Evolutionary conservation across 2,888 invertebrate species (phyloP), one percentile per base, ranked within the genome.

Genomic region (Standfussiana lucernea): DNA sequence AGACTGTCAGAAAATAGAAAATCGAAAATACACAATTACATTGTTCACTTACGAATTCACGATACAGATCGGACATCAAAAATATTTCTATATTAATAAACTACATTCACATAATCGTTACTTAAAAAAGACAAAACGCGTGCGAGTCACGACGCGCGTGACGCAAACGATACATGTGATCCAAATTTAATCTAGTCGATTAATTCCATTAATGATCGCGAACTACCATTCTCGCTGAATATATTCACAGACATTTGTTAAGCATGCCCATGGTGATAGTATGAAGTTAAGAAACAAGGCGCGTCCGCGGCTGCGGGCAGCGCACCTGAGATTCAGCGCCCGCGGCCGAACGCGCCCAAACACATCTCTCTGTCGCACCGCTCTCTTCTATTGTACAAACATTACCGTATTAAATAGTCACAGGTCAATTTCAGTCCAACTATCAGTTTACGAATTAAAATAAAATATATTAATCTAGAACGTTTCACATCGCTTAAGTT

Each of bases 41-140:
- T 94, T 91, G 92, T 92, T 92, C 93, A 92, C 92, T 92, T 92
- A 95, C 90, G 92, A 93, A 93, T 94, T 91, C 93, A 96, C 95
- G 95, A 95, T 95, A 96, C 95, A 95, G 95, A 94, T 93, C 92
- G 92, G 94, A 96, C 95, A 95, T 95, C 95, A 94, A 95, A 96
- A 95, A 95, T 96, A 95, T 95, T 92, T 94, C 93, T 95, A 95
- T 96, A 94, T 93, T 93, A 94, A 94, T 93, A 92, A 91, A 92
- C 95, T 95, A 96, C 94, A 91, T 92, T 92, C 95, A 94, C 94
- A 94, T 95, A 94, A 93, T 93, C 91, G 89, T 92, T 91, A 94
- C 91, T 92, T 92, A 88, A 92, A 90, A 93, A 92, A 91, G 90
- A 94, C 91, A 93, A 92, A 91, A 93, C 92, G 91, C 91, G 92